These are phyloP conservation scores for Cyrtonyx montezumae DNA, from an alignment of 2,113 vertebrate genomes.

Conservation along the genomic window DNA sequence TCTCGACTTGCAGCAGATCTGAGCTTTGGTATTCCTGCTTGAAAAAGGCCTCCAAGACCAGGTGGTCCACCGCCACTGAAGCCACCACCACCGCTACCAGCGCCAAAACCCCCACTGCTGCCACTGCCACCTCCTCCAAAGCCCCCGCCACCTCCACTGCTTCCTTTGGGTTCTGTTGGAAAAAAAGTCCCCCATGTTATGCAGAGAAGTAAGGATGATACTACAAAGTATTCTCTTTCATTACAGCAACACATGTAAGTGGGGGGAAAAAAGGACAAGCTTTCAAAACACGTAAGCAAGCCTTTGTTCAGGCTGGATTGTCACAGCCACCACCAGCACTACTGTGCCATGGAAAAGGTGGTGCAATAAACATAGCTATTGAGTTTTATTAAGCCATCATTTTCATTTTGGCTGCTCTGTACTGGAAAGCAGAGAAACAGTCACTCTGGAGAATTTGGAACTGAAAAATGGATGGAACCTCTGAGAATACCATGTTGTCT, in stretches of 20 bases:
- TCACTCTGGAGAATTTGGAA: neutral
- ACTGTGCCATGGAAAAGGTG: neutral
- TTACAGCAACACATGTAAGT: neutral
- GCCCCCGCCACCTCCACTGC: constrained; percentile 46
- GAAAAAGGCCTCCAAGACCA: constrained; percentile 93
- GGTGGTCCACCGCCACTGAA: constrained; percentile 72
- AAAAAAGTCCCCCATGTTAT: neutral
- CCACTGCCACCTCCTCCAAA: constrained; percentile 72
- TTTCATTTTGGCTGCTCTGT: neutral
- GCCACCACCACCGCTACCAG: constrained; percentile 34
- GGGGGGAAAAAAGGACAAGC: neutral
- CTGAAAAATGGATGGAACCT: neutral
- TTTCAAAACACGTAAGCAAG: neutral
- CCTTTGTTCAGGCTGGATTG: neutral
- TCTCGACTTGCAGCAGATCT: constrained; percentile 86
- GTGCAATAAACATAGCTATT: neutral
- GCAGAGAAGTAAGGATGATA: neutral
- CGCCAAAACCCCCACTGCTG: constrained; percentile 48
- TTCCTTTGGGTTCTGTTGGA: constrained; percentile 87
- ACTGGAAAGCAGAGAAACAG: neutral
- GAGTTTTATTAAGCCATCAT: neutral
- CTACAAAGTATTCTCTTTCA: neutral
- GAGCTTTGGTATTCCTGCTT: constrained; percentile 94
- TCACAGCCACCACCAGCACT: neutral
- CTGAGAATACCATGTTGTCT: neutral